A percentile compares a stretch with the other conserved stretches of the same genome.
Conservation (phyloP, 2,113 vertebrate species). For the Aegithalos caudatus region DNA sequence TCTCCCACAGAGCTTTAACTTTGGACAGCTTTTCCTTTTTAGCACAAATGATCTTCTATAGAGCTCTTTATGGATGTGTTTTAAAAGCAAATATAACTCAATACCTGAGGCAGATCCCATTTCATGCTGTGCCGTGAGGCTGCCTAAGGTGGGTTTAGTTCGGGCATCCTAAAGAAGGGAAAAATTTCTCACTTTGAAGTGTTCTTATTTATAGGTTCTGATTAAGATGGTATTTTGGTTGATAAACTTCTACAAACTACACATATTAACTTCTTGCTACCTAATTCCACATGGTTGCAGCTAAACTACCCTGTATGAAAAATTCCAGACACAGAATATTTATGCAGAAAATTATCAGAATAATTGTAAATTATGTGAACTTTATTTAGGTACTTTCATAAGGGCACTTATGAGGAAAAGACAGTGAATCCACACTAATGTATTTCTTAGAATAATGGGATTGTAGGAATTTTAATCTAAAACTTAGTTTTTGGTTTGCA, state of each 20-base stretch:
- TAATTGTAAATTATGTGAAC: not conserved
- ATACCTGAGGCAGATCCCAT: not conserved
- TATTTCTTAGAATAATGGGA: not conserved
- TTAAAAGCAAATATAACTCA: not conserved
- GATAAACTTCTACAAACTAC: not conserved
- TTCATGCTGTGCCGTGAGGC: not conserved
- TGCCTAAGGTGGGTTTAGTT: not conserved
- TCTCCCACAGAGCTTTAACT: not conserved
- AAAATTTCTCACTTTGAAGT: not conserved
- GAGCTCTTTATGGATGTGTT: not conserved
- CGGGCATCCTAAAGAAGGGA: not conserved
- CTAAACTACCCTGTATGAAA: not conserved
- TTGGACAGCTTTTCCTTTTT: not conserved
- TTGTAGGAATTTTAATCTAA: not conserved
- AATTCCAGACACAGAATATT: not conserved
- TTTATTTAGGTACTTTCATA: not conserved
- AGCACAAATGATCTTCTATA: not conserved
- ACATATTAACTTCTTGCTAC: not conserved
- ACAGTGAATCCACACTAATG: not conserved
- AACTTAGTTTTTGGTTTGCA: not conserved
- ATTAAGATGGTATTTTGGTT: not conserved
- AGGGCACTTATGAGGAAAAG: not conserved
- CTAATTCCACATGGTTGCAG: not conserved
- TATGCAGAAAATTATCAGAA: not conserved
- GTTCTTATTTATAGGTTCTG: not conserved